phyloP scores from a whole-genome alignment of 2,888 invertebrate species.

The Capitulum mitella region DNA sequence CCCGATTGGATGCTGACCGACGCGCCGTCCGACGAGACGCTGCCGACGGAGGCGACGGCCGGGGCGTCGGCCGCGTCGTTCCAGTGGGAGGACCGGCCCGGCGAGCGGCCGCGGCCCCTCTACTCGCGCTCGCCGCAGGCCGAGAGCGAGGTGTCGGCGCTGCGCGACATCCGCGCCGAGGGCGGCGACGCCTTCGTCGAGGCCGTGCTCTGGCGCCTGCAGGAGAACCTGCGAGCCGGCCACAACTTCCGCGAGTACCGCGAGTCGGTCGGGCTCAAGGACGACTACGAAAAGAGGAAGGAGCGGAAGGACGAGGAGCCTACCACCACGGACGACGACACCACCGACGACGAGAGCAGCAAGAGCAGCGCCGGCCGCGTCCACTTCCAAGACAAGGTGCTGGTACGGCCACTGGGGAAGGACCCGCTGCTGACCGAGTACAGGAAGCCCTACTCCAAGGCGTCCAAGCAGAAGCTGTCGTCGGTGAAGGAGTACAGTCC shows the following conservation, averaged over 20 bases:
- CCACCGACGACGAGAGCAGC: background rate
- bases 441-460: slow-evolving; percentile 8
- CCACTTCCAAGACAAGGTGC: background rate
- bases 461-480: background rate
- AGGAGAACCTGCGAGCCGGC: background rate
- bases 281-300: background rate
- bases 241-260: slow-evolving; percentile 21
- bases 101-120: background rate
- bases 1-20: slow-evolving; percentile 17
- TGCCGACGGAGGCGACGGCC: background rate
- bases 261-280: background rate
- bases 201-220: slow-evolving; percentile 1
- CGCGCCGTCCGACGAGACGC: slow-evolving; percentile 5
- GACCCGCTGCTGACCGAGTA: slow-evolving; percentile 22
- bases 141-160: background rate
- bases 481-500: background rate
- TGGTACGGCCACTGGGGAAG: background rate
- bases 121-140: background rate
- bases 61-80: background rate
- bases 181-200: slow-evolving; percentile 8
- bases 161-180: background rate
- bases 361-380: background rate
- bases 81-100: background rate
- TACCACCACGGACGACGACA: background rate
- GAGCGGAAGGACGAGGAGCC: no score